Evolutionary conservation across 2,113 vertebrate genomes (phyloP).

Genomic region (Laticauda laticaudata): DNA sequence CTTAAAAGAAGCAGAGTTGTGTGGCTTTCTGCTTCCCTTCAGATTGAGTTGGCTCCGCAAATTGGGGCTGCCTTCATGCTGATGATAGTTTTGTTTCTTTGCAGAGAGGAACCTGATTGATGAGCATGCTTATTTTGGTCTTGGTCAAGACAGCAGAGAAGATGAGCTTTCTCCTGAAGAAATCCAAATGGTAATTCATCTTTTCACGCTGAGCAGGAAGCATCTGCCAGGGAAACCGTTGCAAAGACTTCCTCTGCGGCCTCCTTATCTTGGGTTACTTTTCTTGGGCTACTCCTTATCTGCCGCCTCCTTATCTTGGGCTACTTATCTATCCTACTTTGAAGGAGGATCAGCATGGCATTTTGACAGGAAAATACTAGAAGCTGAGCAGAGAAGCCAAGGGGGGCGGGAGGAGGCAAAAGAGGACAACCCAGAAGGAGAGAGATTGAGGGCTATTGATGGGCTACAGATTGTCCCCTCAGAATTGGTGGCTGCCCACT

Average conservation of each 20-base stretch:
- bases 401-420: too few species aligned
- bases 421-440: too few species aligned
- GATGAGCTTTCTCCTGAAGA: conserved; percentile 95
- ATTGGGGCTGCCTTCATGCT: neutral
- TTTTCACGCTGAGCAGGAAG: neutral
- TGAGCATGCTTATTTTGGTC: conserved; percentile 65
- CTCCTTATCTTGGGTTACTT: too few species aligned
- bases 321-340: too few species aligned
- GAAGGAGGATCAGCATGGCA: too few species aligned
- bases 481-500: neutral
- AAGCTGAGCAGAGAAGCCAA: neutral
- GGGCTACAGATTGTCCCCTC: neutral
- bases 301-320: too few species aligned
- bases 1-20: neutral
- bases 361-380: too few species aligned
- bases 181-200: conserved; percentile 88
- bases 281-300: too few species aligned
- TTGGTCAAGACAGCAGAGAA: conserved; percentile 83
- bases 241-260: neutral
- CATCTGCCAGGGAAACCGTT: neutral
- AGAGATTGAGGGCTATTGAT: neutral
- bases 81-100: neutral
- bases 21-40: neutral
- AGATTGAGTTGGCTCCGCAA: neutral
- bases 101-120: conserved; percentile 79